These are phyloP conservation scores for Sthenelais limicola DNA, from an alignment of 2,888 invertebrate species.

Conservation along the genomic window DNA sequence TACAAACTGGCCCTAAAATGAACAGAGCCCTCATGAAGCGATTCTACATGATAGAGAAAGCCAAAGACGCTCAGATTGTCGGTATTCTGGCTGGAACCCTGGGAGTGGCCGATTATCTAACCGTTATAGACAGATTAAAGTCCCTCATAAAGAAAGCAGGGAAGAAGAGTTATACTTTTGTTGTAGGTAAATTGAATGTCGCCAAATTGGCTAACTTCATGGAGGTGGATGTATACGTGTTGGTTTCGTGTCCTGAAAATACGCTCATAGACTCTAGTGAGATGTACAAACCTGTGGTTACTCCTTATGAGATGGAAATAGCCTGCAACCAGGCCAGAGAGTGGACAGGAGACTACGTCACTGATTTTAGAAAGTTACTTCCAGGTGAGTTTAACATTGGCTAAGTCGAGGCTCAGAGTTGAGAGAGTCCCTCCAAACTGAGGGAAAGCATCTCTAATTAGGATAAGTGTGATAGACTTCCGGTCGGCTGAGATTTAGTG, in stretches of 20 bases:
- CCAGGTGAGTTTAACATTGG: conserved; percentile 76
- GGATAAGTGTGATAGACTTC: no score
- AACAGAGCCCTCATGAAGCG: conserved; percentile 83
- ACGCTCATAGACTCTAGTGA: conserved; percentile 85
- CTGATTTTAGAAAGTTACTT: conserved; percentile 84
- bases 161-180: conserved; percentile 91
- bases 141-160: conserved; percentile 81
- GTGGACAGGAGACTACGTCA: conserved; percentile 77
- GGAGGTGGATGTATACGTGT: conserved; percentile 91
- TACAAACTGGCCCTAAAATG: conserved; percentile 59
- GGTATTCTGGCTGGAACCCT: conserved; percentile 94
- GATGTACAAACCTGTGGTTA: conserved; percentile 90
- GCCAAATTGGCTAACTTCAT: conserved; percentile 96
- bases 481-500: no score
- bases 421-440: no score
- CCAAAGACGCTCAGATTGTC: conserved; percentile 89
- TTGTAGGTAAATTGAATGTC: conserved; percentile 94
- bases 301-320: conserved; percentile 91
- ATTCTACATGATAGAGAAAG: conserved; percentile 88
- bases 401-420: no score
- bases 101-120: conserved; percentile 82
- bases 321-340: conserved; percentile 76
- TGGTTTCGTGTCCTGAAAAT: conserved; percentile 93
- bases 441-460: no score
- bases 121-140: conserved; percentile 83